A percentile compares a stretch with the other conserved stretches of the same genome.
Conservation (phyloP, 2,888 invertebrate genomes). For the Ochlodes sylvanus region DNA sequence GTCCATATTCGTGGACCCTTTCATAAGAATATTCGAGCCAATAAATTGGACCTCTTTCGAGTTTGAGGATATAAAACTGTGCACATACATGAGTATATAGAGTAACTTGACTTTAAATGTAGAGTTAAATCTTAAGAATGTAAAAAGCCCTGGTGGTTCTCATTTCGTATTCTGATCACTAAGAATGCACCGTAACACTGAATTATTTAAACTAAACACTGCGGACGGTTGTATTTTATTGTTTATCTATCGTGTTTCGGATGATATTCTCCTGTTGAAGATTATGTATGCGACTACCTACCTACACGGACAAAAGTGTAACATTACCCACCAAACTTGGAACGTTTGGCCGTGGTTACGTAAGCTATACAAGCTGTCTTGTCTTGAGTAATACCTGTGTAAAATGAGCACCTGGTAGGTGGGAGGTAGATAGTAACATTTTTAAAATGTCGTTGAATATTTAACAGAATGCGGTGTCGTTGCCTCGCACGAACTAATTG, state of each 20-base stretch:
- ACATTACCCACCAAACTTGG: slow-evolving; percentile 37
- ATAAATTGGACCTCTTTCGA: too few species aligned
- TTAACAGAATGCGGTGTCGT: slow-evolving; percentile 33
- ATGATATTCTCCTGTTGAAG: slow-evolving; percentile 1
- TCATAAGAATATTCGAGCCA: too few species aligned
- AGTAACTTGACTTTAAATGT: too few species aligned
- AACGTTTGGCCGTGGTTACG: slow-evolving; percentile 36
- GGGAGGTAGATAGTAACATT: not conserved
- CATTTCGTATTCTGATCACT: slow-evolving; percentile 27
- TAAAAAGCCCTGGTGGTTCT: slow-evolving; percentile 3
- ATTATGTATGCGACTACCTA: not conserved
- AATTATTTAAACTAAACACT: slow-evolving; percentile 24
- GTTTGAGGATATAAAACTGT: too few species aligned
- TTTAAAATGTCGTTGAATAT: slow-evolving; percentile 35
- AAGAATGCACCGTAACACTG: slow-evolving; percentile 11
- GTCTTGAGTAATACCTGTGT: slow-evolving; percentile 38
- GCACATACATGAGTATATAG: too few species aligned
- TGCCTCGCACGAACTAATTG: slow-evolving; percentile 38
- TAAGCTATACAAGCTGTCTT: slow-evolving; percentile 39
- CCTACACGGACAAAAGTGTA: slow-evolving; percentile 23
- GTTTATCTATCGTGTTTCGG: slow-evolving; percentile 11
- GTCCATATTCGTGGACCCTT: too few species aligned
- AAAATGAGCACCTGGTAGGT: slow-evolving; percentile 18
- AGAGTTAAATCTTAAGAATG: slow-evolving; percentile 8
- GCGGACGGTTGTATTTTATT: slow-evolving; percentile 1